A percentile compares a stretch with the other conserved stretches of the same genome.
Conservation (phyloP, 2,888 invertebrate genomes). For the Thelaira solivaga region DNA sequence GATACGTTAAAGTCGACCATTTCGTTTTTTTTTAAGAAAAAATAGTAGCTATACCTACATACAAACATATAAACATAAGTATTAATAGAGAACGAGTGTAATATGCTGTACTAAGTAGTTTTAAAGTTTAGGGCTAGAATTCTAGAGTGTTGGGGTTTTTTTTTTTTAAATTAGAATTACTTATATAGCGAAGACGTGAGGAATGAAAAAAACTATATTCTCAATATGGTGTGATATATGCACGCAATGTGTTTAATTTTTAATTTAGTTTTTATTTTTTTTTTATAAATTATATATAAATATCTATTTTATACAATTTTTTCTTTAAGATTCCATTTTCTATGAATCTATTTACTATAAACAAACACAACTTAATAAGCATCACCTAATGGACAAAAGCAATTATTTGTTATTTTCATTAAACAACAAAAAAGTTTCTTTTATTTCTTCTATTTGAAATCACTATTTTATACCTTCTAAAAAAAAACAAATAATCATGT, state of each 20-base stretch:
- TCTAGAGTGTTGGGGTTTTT: conserved; percentile 52
- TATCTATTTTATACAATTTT: conserved; percentile 20
- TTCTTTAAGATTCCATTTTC: conserved; percentile 26
- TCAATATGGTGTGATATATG: conserved; percentile 61
- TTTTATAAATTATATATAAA: too few species aligned
- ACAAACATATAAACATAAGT: background rate
- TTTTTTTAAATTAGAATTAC: conserved; percentile 55
- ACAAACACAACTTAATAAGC: conserved; percentile 1
- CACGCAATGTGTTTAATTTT: conserved; percentile 52
- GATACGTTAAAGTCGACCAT: conserved; percentile 73
- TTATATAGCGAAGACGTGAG: conserved; percentile 15
- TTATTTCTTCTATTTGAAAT: too few species aligned
- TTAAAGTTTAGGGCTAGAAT: conserved; percentile 51
- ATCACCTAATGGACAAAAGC: conserved; percentile 30
- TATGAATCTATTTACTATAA: conserved; percentile 8
- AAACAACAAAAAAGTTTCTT: background rate
- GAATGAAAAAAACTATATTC: conserved; percentile 34
- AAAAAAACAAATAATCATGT: background rate
- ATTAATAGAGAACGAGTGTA: conserved; percentile 7
- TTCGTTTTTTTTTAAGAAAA: too few species aligned
- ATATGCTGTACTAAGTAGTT: conserved; percentile 26
- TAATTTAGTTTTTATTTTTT: conserved; percentile 3
- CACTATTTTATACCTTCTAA: background rate
- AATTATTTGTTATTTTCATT: conserved; percentile 47
- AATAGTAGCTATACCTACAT: conserved; percentile 20